Evolutionary conservation across 1,140 invertebrate species (phyloP), one percentile per base, ranked within the genome.

Genomic region (Temnothorax nylanderi): DNA sequence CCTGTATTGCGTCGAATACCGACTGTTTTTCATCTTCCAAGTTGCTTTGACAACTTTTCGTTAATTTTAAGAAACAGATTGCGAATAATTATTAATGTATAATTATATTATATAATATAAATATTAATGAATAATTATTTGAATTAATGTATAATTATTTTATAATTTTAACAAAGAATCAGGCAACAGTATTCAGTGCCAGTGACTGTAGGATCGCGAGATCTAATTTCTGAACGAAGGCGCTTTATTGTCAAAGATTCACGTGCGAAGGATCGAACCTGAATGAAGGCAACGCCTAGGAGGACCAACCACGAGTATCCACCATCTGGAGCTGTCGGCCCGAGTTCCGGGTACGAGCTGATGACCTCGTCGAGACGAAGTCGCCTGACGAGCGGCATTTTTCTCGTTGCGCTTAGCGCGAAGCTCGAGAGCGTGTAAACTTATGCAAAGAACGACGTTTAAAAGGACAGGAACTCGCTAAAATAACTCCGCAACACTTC

Each of bases 231-330:
- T 67, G 13, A 54, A 26, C 34, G 3, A 6, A 69, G 26, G 26
- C 26, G 26, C 51, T 69, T 69, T n/a, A 10, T 37, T 13, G 44
- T 16, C 7, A n/a, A 26, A 65, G 41, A 41, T 34, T 49, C 18
- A 32, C 4, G 58, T 58, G 13, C 37, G 10, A 60, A 60, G 54
- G n/a, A 41, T 75, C 62, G 51, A 78, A 95, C 95, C 92, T 97
- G 96, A 88, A 97, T 96, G 72, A 96, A 94, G 87, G 96, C 92
- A 34, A 96, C 95, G 32, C 96, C 96, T 41, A 96, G 85, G n/a
- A 97, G 94, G 86, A 97, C 95, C 69, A 97, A 88, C 96, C 97
- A 97, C 3, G 96, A 96, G 88, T 96, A 97, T 21, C 96, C 96
- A 7, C 96, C 96, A 91, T 97, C 96, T 8, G 96, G 96, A 64